Evolutionary conservation across 1,140 invertebrate genomes (phyloP), one percentile per base, ranked within the genome.

Genomic region (Vanessa tameamea): DNA sequence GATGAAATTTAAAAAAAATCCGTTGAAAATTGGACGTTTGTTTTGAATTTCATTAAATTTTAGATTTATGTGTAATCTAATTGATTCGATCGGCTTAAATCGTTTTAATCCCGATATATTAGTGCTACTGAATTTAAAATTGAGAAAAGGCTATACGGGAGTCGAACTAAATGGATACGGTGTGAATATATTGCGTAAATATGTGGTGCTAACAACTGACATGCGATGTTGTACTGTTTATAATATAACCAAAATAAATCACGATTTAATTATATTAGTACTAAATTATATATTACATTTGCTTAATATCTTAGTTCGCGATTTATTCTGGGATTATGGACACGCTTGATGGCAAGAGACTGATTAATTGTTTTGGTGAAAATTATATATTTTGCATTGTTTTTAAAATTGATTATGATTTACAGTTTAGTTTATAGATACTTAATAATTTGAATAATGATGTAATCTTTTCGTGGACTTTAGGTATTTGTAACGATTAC

Each of bases 401-500:
- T 23, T 47, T 59, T 53, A 2, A 51, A 74, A 37, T 70, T 51
- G 43, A 51, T 37, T 20, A 48, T 57, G 6, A 50, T 68, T 65
- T 37, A 37, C 7, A 43, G 6, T 26, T 37, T 50, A 26, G 26
- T 69, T 64, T 26, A 64, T 73, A 70, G 78, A 65, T 91, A 5
- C 37, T 89, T 90, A 90, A 91, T 91, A 91, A 91, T 90, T 91
- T 87, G 78, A 90, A 90, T 91, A 89, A 90, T 91, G 88, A 86
- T 81, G 53, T 77, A 55, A 75, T 80, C 78, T 80, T 72, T 78
- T 79, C 68, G 63, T 81, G 82, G 79, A 78, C 71, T 79, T 86
- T 84, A 84, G 81, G 80, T 87, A 84, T 87, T 80, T 87, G 75
- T 89, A 87, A 83, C 73, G 68, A 80, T 83, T 82, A 86, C 78